Conservation (phyloP, 2,888 invertebrate species). For the Nymphalis polychloros region DNA sequence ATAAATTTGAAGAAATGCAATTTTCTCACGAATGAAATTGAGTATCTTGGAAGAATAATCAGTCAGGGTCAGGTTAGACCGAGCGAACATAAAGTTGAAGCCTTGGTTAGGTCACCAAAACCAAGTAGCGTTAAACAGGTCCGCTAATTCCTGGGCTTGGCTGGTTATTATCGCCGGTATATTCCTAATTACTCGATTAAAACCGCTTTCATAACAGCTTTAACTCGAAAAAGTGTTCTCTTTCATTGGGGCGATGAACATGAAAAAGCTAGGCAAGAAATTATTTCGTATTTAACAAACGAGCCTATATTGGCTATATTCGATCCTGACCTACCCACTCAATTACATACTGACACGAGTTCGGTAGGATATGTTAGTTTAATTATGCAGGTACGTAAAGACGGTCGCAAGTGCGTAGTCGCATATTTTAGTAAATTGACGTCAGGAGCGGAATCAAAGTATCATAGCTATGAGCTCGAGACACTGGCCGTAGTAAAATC, state of each 20-base stretch:
- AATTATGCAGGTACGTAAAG: neutral
- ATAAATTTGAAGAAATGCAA: too few relatives aligned
- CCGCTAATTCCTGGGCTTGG: neutral
- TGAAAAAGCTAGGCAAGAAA: neutral
- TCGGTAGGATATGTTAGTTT: neutral
- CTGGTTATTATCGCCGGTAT: neutral
- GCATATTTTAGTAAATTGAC: too few relatives aligned
- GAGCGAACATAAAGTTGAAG: neutral
- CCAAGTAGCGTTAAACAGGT: neutral
- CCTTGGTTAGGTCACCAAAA: neutral
- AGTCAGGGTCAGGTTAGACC: neutral
- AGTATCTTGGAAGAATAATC: neutral
- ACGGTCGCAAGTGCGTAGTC: neutral
- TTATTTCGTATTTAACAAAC: neutral
- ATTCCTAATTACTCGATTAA: too few relatives aligned
- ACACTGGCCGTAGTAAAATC: neutral
- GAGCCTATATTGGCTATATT: neutral
- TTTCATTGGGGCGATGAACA: neutral
- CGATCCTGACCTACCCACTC: neutral
- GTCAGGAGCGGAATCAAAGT: too few relatives aligned
- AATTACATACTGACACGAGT: neutral
- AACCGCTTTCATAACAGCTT: neutral
- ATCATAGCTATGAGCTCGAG: neutral
- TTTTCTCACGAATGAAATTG: neutral
- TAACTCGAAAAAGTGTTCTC: neutral